Base-by-base conservation (phyloP, 2,113 vertebrate species). In the Alces alces region DNA sequence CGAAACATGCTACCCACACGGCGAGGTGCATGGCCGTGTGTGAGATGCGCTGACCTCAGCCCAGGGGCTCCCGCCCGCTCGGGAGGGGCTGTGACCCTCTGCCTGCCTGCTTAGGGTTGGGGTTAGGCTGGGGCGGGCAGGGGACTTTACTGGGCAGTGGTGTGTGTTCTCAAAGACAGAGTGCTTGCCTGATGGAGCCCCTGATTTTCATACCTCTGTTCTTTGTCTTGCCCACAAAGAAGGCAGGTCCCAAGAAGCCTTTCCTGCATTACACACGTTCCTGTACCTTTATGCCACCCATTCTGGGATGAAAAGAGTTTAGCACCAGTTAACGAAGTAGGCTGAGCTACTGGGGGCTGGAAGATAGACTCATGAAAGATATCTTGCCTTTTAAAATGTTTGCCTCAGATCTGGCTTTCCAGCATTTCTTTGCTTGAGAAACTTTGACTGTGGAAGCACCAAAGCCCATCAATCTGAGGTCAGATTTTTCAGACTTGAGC, bases 351-450 rank as follows among this genome's bases (percentile, higher is more conserved):
- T 27, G 15, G n/a, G 23, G 79, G 52, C 45, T 28, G 89, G 70
- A 39, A 87, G 88, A 21, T 23, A 86, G 47, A 79, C 19, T 73
- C 28, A 52, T 57, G 9, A 16, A 80, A 54, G 57, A 47, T n/a
- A 25, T 6, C 27, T 55, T 82, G 21, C 4, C 45, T 13, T 76
- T 12, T 25, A 50, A 50, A 50, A 50, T 50, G 3, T 13, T 85
- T 21, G 1, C 85, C 55, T 96, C 55, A 82, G 80, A 78, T 61
- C 30, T 95, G 47, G 87, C 36, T 86, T 95, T 92, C 90, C 79
- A 36, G 10, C 78, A 96, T 95, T 94, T 76, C 15, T 91, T 91
- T 96, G n/a, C 43, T 84, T 95, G 54, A 87, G 57, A 47, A 89
- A 96, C 85, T 55, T 39, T 83, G 45, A 30, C 33, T 23, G 7